phyloP scores from a whole-genome alignment of 2,113 vertebrate genomes.

The Megaceryle maxima region DNA sequence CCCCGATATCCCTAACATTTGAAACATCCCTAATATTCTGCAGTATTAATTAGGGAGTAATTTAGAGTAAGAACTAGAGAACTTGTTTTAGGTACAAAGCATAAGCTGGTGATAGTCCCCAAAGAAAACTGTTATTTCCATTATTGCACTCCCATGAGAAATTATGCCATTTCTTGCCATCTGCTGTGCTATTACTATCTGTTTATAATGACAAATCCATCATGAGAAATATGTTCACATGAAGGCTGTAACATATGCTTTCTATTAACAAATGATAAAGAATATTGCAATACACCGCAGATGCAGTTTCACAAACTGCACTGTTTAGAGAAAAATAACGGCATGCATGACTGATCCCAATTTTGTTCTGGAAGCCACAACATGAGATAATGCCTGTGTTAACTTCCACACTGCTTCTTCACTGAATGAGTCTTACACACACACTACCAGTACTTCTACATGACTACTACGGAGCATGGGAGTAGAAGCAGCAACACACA shows the following conservation, averaged over 20 bases:
- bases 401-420: not conserved
- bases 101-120: not conserved
- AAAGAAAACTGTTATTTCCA: not conserved
- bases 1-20: not conserved
- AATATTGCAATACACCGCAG: not conserved
- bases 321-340: not conserved
- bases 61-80: not conserved
- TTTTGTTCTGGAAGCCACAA: not conserved
- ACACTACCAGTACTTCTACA: fast-evolving
- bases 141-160: not conserved
- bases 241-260: slow-evolving; percentile 46
- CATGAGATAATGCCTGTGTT: not conserved
- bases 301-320: not conserved
- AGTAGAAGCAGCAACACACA: not conserved
- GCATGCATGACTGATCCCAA: not conserved
- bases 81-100: not conserved
- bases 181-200: slow-evolving; percentile 29
- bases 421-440: not conserved
- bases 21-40: not conserved
- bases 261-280: slow-evolving; percentile 42
- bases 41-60: not conserved
- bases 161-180: not conserved
- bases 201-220: slow-evolving; percentile 27
- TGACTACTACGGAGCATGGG: not conserved
- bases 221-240: slow-evolving; percentile 38